Evolutionary conservation across 1,140 invertebrate species (phyloP).

Genomic region (Pachypeltis micranthus): DNA sequence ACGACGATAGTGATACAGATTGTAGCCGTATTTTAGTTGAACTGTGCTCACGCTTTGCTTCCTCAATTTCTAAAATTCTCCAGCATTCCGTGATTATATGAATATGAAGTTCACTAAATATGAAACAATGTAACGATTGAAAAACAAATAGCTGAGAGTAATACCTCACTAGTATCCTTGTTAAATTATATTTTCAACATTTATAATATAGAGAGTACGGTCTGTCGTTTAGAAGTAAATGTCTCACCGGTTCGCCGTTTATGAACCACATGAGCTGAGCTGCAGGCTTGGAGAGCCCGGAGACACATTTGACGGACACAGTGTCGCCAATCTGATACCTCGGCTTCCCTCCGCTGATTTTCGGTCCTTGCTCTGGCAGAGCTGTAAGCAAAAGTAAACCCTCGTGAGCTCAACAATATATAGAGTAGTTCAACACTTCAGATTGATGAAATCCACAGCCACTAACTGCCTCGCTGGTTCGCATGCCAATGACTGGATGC

Average conservation of each 20-base stretch:
- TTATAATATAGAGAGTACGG: too few species aligned
- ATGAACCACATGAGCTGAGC: conserved; percentile 76
- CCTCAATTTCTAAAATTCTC: too few species aligned
- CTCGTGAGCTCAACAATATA: too few species aligned
- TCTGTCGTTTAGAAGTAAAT: too few species aligned
- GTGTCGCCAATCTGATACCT: conserved; percentile 72
- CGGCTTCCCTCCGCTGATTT: conserved; percentile 61
- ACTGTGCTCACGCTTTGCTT: too few species aligned
- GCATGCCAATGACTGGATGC: too few species aligned
- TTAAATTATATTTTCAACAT: conserved; percentile 12
- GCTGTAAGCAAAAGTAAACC: conserved; percentile 40
- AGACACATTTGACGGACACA: conserved; percentile 74
- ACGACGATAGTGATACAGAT: too few species aligned
- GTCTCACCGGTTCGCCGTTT: conserved; percentile 64
- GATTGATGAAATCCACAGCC: too few species aligned
- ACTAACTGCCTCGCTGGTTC: too few species aligned
- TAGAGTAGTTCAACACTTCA: too few species aligned
- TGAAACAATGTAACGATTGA: not conserved
- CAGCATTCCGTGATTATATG: too few species aligned
- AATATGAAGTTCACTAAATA: not conserved
- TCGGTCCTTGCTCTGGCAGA: conserved; percentile 64
- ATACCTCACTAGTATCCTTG: not conserved
- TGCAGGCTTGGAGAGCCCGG: conserved; percentile 65
- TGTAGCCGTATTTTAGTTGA: too few species aligned
- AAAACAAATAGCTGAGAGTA: not conserved